phyloP scores from a whole-genome alignment of 2,797 vertebrate genomes.

The Rhinophrynus dorsalis region DNA sequence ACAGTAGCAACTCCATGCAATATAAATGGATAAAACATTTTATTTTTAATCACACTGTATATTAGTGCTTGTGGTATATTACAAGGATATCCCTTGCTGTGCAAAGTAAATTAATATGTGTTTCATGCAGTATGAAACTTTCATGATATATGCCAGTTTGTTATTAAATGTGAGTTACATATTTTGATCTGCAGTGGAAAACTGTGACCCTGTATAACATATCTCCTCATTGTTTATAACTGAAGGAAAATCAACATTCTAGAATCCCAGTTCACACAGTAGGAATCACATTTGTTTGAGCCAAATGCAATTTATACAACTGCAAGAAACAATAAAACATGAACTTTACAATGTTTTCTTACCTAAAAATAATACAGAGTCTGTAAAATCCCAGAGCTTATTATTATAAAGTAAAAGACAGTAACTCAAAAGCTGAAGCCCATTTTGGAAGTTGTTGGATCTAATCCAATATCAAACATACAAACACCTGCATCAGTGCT shows the following conservation, averaged over 20 bases:
- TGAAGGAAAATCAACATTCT: constrained; percentile 82
- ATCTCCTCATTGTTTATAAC: constrained; percentile 80
- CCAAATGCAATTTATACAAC: constrained; percentile 83
- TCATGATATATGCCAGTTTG: constrained; percentile 75
- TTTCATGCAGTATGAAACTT: constrained; percentile 67
- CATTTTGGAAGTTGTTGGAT: constrained; percentile 65
- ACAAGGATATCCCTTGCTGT: constrained; percentile 74
- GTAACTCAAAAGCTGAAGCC: constrained; percentile 71
- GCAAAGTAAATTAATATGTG: constrained; percentile 69
- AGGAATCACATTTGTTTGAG: constrained; percentile 81
- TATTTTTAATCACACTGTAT: constrained; percentile 68
- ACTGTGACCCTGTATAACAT: constrained; percentile 76
- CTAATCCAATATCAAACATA: constrained; percentile 58
- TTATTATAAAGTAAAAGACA: constrained; percentile 77
- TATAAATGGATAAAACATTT: constrained; percentile 70
- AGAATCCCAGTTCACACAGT: constrained; percentile 77
- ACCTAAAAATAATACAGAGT: constrained; percentile 81
- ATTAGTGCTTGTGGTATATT: constrained; percentile 69
- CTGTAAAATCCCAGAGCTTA: constrained; percentile 78
- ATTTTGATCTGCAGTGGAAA: constrained; percentile 78
- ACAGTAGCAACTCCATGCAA: constrained; percentile 60
- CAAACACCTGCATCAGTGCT: constrained; percentile 59
- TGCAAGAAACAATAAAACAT: constrained; percentile 80
- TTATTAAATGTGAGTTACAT: constrained; percentile 80
- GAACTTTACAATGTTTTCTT: constrained; percentile 79